These are phyloP conservation scores for Habrosyne pyritoides DNA, from an alignment of 2,888 invertebrate genomes.

Conservation along the genomic window DNA sequence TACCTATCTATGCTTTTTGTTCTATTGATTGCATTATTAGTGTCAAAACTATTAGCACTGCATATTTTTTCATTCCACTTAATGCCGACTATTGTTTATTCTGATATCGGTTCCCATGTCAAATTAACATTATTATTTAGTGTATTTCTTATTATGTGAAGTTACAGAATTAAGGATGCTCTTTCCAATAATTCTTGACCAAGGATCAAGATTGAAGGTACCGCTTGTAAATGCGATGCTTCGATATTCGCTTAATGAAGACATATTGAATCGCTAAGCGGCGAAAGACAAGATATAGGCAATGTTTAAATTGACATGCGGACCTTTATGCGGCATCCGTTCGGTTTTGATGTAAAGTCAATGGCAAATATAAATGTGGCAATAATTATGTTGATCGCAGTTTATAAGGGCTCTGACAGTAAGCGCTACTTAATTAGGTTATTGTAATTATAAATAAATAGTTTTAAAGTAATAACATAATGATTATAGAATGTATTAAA, in stretches of 20 bases:
- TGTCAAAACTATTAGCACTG: neutral
- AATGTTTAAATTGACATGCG: slow-evolving; percentile 79
- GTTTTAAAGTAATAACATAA: neutral
- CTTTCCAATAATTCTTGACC: slow-evolving; percentile 63
- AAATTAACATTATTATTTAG: neutral
- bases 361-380: slow-evolving; percentile 15
- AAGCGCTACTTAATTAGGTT: neutral
- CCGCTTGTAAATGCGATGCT: slow-evolving; percentile 74
- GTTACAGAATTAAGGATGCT: slow-evolving; percentile 48
- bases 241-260: slow-evolving; percentile 82
- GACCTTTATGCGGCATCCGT: slow-evolving; percentile 65
- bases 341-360: slow-evolving; percentile 34
- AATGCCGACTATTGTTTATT: neutral
- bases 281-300: slow-evolving; percentile 75
- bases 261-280: slow-evolving; percentile 82
- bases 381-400: slow-evolving; percentile 23
- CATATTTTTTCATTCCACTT: neutral
- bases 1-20: neutral
- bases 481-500: neutral
- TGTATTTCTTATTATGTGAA: neutral
- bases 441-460: neutral
- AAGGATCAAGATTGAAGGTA: slow-evolving; percentile 77
- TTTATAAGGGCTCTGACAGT: neutral
- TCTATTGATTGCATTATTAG: neutral
- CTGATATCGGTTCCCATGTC: neutral